phyloP scores from a whole-genome alignment of 2,888 invertebrate genomes.

The Empis livida region DNA sequence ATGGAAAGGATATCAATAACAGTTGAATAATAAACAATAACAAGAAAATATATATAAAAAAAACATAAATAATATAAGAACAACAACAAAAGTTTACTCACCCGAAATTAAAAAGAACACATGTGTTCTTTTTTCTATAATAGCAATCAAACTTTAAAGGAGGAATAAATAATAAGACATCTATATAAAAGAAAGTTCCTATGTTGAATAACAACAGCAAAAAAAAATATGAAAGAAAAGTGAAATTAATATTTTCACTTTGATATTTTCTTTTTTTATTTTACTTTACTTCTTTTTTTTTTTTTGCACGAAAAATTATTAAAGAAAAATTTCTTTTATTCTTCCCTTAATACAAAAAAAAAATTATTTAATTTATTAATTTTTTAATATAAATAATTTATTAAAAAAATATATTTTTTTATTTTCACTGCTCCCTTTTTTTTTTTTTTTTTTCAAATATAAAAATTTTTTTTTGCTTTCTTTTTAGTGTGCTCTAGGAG shows the following conservation, averaged over 20 bases:
- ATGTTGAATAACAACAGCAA: background rate
- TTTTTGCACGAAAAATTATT: too few relatives aligned
- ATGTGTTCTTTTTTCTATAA: background rate
- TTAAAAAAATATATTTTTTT: background rate
- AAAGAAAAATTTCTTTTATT: too few relatives aligned
- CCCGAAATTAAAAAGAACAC: slow-evolving; percentile 2
- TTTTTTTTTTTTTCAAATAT: too few relatives aligned
- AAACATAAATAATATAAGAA: background rate
- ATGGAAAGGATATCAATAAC: too few relatives aligned
- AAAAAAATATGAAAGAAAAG: background rate
- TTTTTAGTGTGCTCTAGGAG: too few relatives aligned
- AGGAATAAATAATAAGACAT: background rate
- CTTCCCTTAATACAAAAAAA: too few relatives aligned
- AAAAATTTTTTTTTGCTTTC: too few relatives aligned
- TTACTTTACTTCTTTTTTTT: too few relatives aligned
- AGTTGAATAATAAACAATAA: too few relatives aligned
- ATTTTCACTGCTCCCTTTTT: too few relatives aligned
- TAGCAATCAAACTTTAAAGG: background rate
- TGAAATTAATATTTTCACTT: background rate
- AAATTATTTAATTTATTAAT: background rate
- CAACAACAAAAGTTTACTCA: background rate
- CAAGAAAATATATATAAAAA: background rate
- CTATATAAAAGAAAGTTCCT: too few relatives aligned
- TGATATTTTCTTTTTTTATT: too few relatives aligned
- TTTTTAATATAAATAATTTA: background rate